Base-by-base conservation (phyloP, 1,140 invertebrate genomes). In the Brachystomella parvula region DNA sequence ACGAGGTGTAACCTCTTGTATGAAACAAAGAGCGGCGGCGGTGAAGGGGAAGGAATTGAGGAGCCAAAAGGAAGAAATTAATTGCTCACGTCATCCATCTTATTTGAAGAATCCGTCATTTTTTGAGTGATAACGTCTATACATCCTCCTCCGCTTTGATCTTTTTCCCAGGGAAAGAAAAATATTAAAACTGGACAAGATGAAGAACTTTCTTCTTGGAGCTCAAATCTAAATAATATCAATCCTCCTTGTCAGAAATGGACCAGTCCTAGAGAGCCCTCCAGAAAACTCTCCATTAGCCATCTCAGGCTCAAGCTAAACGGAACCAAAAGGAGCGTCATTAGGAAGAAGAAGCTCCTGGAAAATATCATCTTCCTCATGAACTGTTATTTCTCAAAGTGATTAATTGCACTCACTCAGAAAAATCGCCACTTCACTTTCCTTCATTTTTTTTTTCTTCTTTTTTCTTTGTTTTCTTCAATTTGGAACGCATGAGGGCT, bases 51-150 rank as follows among this genome's bases (percentile, higher is more conserved):
- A 68, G 66, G 63, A 68, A 65, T 59, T 65, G 59, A 61, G 47
- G 28, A 66, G 24, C 29, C 15, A 53, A 53, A 19, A 53, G 49
- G 21, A 69, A 64, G 67, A 72, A 72, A 72, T 72, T 72, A 72
- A 72, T 72, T 69, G 70, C 65, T 72, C 70, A 61, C 65, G 70
- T 72, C 70, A 72, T 72, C 67, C 70, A 72, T 72, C 70, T 72
- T 72, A 72, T 72, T 72, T 67, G 64, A 53, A 33, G 44, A 66
- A 69, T 69, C 56, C 47, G 59, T 69, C 68, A 65, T 69, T 69
- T 68, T 63, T 64, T 57, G 57, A 68, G 67, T 69, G 67, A 69
- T 69, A 69, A 69, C 67, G 60, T 59, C 49, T 62, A 68, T 62
- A 64, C 64, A 64, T 68, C 58, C 60, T 58, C 64, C 61, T 64